These are phyloP conservation scores for Coecobrya sp. DNA, from an alignment of 2,888 invertebrate genomes.

Conservation along the genomic window DNA sequence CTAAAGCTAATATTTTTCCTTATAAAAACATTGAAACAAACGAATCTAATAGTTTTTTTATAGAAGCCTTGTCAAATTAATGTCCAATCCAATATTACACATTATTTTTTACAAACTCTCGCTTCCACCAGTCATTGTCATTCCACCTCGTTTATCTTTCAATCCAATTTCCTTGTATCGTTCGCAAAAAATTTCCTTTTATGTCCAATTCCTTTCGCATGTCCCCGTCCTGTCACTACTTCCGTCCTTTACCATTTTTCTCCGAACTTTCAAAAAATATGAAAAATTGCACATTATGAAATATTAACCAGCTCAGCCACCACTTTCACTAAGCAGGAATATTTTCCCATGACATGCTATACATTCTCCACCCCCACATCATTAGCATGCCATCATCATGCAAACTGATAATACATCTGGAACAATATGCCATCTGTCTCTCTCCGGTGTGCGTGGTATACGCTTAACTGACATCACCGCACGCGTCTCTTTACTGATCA, in stretches of 20 bases:
- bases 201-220: neutral
- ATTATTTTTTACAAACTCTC: neutral
- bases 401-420: neutral
- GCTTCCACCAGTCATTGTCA: neutral
- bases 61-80: neutral
- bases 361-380: conserved; percentile 11
- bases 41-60: no score
- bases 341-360: neutral
- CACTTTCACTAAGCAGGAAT: neutral
- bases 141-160: neutral
- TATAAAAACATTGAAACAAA: no score
- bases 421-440: no score
- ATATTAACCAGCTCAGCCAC: neutral
- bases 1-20: no score
- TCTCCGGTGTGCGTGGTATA: no score
- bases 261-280: conserved; percentile 12
- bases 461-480: no score
- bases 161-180: neutral
- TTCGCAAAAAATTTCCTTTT: neutral
- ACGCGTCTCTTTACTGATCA: no score
- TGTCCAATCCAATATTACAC: neutral
- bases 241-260: neutral
- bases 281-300: conserved; percentile 41
- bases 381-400: conserved; percentile 38
- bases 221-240: neutral